Conservation (phyloP, 2,888 invertebrate species). For the Sepiola atlantica region DNA sequence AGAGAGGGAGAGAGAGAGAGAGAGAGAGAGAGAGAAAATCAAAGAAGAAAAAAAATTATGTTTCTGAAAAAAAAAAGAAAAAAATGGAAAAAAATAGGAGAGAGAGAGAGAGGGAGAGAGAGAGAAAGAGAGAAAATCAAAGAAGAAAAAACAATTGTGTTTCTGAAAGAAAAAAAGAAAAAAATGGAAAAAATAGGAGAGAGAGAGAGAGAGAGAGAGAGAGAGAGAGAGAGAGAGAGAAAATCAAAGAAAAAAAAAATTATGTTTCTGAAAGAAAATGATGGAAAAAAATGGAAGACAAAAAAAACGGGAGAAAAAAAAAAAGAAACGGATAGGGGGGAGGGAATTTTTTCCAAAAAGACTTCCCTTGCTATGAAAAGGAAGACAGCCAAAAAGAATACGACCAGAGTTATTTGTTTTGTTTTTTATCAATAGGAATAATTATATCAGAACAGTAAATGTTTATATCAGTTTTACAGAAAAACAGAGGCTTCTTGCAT, state of each 20-base stretch:
- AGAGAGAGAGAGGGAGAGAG: neutral
- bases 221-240: no score
- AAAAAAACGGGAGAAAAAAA: no score
- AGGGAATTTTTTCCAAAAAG: neutral
- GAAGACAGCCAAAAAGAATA: neutral
- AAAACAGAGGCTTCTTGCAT: constrained; percentile 5
- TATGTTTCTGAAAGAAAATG: neutral
- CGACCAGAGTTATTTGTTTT: neutral
- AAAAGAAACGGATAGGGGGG: neutral
- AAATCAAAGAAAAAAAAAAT: neutral
- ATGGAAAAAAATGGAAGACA: neutral
- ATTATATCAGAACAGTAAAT: constrained; percentile 21
- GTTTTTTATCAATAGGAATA: neutral
- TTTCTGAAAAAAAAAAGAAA: no score
- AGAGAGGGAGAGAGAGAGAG: neutral
- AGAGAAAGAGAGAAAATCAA: no score
- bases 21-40: no score
- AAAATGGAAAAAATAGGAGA: no score
- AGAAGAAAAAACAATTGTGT: neutral
- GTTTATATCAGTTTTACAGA: neutral
- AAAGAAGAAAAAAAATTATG: no score
- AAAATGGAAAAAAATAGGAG: neutral
- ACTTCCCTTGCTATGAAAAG: neutral
- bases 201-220: no score
- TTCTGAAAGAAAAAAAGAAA: neutral